Conservation (phyloP, 2,797 vertebrate genomes). For the Neosilurus mollespiculum region DNA sequence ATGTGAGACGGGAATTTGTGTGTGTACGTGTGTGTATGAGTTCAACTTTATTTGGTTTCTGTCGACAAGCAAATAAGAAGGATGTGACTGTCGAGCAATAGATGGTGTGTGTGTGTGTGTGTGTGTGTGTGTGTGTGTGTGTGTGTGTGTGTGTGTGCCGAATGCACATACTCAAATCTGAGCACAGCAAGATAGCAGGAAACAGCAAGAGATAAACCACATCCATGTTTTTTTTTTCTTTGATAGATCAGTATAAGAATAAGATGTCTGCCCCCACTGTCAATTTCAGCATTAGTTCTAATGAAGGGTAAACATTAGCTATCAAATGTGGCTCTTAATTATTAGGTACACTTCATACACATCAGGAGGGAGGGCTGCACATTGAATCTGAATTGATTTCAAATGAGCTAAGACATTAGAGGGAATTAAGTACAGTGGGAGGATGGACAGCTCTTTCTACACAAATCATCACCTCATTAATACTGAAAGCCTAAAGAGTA, state of each 20-base stretch:
- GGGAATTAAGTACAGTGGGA: conserved; percentile 28
- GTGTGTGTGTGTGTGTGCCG: conserved; percentile 20
- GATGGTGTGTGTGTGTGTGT: conserved; percentile 19
- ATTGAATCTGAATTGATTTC: conserved; percentile 69
- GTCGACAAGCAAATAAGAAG: conserved; percentile 28
- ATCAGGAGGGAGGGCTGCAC: conserved; percentile 69
- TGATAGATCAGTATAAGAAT: conserved; percentile 67
- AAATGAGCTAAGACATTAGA: conserved; percentile 56
- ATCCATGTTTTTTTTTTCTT: conserved; percentile 50
- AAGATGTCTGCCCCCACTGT: conserved; percentile 49
- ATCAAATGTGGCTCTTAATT: conserved; percentile 75
- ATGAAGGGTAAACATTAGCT: conserved; percentile 61
- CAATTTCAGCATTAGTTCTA: conserved; percentile 36
- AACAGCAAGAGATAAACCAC: conserved; percentile 66
- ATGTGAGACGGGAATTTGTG: conserved; percentile 55
- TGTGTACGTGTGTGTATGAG: conserved; percentile 21
- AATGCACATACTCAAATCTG: conserved; percentile 45
- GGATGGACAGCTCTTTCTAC: not conserved
- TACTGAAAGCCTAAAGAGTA: not conserved
- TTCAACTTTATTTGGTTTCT: conserved; percentile 27
- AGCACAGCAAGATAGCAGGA: conserved; percentile 68
- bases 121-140: conserved; percentile 30
- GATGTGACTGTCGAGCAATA: conserved; percentile 4
- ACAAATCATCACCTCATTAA: not conserved
- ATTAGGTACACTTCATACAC: conserved; percentile 72